Base-by-base conservation (phyloP, 1,140 invertebrate species). In the Drosophila erecta region DNA sequence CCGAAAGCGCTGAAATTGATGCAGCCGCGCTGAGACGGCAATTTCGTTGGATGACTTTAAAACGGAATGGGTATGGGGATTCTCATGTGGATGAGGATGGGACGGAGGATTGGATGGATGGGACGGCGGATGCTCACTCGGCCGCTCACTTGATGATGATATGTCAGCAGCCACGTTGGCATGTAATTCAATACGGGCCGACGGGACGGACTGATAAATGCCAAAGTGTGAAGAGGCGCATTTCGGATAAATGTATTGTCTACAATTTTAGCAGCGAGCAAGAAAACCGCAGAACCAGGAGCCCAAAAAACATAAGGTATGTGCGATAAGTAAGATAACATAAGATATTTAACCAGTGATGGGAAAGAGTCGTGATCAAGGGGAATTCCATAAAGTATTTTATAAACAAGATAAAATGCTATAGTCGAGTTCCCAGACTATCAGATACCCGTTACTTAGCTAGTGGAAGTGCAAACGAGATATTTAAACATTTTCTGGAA, bases 1-100 rank as follows among this genome's bases (percentile, higher is more conserved):
- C 80, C 70, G 61, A 83, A 83, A 67, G 79, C 75, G 44, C 50
- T 76, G 73, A 76, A 76, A 76, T 76, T 70, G 73, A 76, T 76
- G 73, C 62, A 74, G 24, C 51, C 40, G 59, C 71, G 64, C 64
- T 76, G 58, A 80, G 65, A 75, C 59, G 64, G 46, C 62, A 67
- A 75, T 76, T 80, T 76, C 22, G 46, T 43, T 57, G 37, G 61
- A 58, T 76, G 54, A 57, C 27, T 38, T 41, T 20, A 10, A 11
- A 22, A 30, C 50, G 33, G 27, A 38, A 20, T 10, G 35, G 35
- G 7, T 6, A 15, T 20, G 20, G 27, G 56, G 14, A 41, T 33
- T 12, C 30, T 37, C 10, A 27, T 24, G 40, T 17, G 41, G 24
- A 24, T 55, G 46, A 10, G 44, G 8, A 61, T 40, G 65, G 44